Conservation (phyloP, 2,113 vertebrate species). For the Haemorhous mexicanus region DNA sequence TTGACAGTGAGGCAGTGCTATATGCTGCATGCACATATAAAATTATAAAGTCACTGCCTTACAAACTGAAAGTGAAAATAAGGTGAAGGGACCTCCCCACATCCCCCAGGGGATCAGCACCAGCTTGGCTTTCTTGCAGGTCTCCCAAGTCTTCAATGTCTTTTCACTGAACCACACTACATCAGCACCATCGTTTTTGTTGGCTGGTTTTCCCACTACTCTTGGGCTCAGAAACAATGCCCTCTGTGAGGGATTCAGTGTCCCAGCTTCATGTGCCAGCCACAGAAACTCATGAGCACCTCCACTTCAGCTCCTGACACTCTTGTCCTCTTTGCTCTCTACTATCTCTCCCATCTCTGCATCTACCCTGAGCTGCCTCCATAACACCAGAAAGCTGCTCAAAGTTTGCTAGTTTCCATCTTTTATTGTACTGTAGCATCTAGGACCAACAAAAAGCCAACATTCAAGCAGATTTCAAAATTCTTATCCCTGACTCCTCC, state of each 20-base stretch:
- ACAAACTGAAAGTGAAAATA: neutral
- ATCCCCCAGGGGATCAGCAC: neutral
- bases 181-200: neutral
- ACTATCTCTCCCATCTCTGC: neutral
- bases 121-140: neutral
- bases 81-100: neutral
- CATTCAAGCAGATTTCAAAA: neutral
- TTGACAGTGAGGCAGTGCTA: neutral
- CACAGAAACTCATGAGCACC: neutral
- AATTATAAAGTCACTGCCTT: neutral
- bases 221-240: neutral
- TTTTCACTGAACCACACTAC: neutral
- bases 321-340: neutral
- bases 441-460: neutral
- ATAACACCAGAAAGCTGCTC: neutral
- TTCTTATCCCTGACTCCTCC: neutral
- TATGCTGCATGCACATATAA: neutral
- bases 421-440: neutral
- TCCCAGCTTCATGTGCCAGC: neutral
- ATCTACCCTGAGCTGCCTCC: neutral
- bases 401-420: neutral
- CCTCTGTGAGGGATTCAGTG: accelerated
- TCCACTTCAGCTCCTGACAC: neutral
- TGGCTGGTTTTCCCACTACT: neutral
- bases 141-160: neutral